A percentile compares a stretch with the other conserved stretches of the same genome.
phyloP scores from a whole-genome alignment of 35 echinoderm and acorn worm species.

The Antedon bifida region DNA sequence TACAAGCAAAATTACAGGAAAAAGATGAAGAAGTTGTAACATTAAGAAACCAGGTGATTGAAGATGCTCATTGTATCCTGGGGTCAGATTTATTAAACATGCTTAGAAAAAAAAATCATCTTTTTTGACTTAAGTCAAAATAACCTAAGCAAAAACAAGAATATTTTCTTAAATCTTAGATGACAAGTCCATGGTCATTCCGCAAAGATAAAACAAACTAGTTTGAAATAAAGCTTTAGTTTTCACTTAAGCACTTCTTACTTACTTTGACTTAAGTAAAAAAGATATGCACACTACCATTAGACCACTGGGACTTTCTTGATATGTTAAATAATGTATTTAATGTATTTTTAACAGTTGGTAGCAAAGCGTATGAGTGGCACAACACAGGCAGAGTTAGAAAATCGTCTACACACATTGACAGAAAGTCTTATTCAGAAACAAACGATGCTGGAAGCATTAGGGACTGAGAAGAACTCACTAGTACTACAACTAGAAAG shows the following conservation, averaged over 20 bases:
- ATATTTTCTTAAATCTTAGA: too few species aligned
- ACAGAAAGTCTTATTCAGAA: slow-evolving; percentile 99
- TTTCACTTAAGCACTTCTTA: too few species aligned
- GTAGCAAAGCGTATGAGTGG: slow-evolving; percentile 57
- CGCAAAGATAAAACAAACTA: background rate
- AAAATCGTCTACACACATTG: slow-evolving; percentile 63
- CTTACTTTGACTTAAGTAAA: too few species aligned
- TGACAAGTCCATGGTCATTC: background rate
- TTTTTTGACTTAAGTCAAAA: too few species aligned
- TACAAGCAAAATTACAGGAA: slow-evolving; percentile 62
- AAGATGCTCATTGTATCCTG: background rate
- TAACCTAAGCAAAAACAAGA: too few species aligned
- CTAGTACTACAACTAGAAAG: slow-evolving; percentile 78
- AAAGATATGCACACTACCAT: too few species aligned
- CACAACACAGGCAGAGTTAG: slow-evolving; percentile 71
- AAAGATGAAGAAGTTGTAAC: slow-evolving; percentile 87
- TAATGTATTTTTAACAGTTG: too few species aligned
- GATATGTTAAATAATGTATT: too few species aligned
- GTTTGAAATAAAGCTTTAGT: too few species aligned
- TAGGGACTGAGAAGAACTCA: slow-evolving; percentile 96
- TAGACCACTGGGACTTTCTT: too few species aligned
- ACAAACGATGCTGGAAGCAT: slow-evolving; percentile 88
- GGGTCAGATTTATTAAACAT: too few species aligned
- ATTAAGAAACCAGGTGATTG: slow-evolving; percentile 61
- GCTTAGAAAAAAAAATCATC: too few species aligned